Conservation (phyloP, 30 jellyfish, hydroid and myxozoan genomes). For the Turritopsis dohrnii region DNA sequence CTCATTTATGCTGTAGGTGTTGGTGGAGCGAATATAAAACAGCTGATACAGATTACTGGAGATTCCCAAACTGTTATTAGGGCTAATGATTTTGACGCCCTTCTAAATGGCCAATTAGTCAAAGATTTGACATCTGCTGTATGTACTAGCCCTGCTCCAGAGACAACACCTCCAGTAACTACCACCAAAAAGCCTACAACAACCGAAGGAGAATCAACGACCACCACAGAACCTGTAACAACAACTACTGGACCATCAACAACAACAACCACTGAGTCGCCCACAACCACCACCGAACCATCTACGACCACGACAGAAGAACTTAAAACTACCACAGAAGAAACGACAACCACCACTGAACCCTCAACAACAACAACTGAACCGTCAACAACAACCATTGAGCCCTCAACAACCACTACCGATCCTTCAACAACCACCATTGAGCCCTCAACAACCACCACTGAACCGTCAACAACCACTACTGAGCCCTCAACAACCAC, state of each 20-base stretch:
- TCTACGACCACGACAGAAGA: background rate
- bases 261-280: background rate
- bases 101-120: background rate
- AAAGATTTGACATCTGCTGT: constrained; percentile 11
- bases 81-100: background rate
- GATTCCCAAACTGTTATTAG: background rate
- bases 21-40: constrained; percentile 3
- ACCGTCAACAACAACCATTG: background rate
- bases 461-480: background rate
- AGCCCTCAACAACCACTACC: background rate
- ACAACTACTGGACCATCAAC: constrained; percentile 5
- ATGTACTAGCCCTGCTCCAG: constrained; percentile 17
- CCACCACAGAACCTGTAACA: background rate
- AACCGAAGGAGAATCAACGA: background rate
- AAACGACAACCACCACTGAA: background rate
- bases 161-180: background rate
- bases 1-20: constrained; percentile 18
- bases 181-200: background rate
- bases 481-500: background rate
- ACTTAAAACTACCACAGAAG: background rate
- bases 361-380: background rate
- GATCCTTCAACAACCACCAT: background rate
- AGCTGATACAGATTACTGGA: constrained; percentile 8
- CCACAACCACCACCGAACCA: background rate
- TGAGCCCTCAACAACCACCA: background rate